Conservation (phyloP, 2,888 invertebrate species). For the Nysson spinosus region DNA sequence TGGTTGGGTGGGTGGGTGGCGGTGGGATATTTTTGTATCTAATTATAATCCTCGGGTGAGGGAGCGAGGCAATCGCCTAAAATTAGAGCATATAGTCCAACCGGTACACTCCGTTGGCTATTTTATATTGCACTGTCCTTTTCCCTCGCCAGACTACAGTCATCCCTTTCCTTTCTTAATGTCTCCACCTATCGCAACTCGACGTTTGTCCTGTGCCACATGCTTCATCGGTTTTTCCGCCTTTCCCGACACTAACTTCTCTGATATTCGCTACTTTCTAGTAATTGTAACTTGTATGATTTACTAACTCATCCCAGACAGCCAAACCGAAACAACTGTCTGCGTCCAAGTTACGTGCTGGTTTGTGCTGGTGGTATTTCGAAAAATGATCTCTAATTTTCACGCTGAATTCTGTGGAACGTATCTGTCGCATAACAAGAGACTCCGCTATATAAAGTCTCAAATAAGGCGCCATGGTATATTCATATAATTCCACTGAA, state of each 20-base stretch:
- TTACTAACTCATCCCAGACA: too few relatives aligned
- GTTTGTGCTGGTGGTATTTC: too few relatives aligned
- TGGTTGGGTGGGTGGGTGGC: slow-evolving; percentile 56
- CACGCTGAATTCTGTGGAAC: too few relatives aligned
- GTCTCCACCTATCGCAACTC: slow-evolving; percentile 31
- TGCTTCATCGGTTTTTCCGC: slow-evolving; percentile 48
- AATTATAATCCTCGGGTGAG: slow-evolving; percentile 76
- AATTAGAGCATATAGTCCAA: slow-evolving; percentile 76
- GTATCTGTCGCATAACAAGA: too few relatives aligned
- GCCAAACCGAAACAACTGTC: too few relatives aligned
- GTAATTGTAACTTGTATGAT: too few relatives aligned
- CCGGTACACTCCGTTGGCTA: slow-evolving; percentile 65
- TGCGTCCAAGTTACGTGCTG: too few relatives aligned
- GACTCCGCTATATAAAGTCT: too few relatives aligned
- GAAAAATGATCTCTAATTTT: too few relatives aligned
- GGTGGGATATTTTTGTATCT: slow-evolving; percentile 76
- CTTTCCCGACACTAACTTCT: slow-evolving; percentile 12
- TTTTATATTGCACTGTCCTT: slow-evolving; percentile 63
- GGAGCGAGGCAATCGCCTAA: slow-evolving; percentile 76
- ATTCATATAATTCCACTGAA: too few relatives aligned
- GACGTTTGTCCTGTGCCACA: slow-evolving; percentile 47
- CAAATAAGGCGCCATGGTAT: too few relatives aligned
- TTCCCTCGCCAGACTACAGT: slow-evolving; percentile 25
- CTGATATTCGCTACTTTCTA: slow-evolving; percentile 4
- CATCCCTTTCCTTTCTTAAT: slow-evolving; percentile 21